Percentiles rank a stretch among this genome's conserved stretches.
Conservation (phyloP, 2,113 vertebrate species). For the Macquaria ambigua region DNA sequence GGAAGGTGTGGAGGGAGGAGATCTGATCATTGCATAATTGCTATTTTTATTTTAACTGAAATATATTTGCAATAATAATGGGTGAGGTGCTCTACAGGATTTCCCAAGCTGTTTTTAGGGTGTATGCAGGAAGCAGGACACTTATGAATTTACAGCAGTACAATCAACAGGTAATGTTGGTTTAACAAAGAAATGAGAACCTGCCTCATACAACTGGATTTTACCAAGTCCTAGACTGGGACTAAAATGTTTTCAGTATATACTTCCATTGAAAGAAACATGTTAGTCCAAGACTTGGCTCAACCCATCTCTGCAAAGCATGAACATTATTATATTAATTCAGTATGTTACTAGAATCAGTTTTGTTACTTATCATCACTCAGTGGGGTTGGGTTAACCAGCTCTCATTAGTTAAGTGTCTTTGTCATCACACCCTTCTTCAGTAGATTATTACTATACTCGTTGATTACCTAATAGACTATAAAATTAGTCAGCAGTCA, state of each 20-base stretch:
- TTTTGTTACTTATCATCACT: constrained; percentile 40
- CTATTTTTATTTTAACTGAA: neutral
- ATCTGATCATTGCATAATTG: neutral
- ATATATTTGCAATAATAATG: neutral
- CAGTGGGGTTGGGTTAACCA: constrained; percentile 37
- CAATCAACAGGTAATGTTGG: neutral
- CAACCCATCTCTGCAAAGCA: constrained; percentile 21
- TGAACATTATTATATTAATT: constrained; percentile 16
- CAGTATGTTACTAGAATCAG: constrained; percentile 17
- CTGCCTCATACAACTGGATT: neutral
- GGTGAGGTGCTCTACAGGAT: neutral
- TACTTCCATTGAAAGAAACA: constrained; percentile 6
- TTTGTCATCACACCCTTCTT: constrained; percentile 17
- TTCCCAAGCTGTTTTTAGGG: neutral
- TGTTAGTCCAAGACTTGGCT: constrained; percentile 1
- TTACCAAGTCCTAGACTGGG: neutral
- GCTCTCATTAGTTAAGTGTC: constrained; percentile 37
- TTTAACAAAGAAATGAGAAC: neutral
- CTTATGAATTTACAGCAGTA: neutral
- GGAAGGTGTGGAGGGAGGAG: neutral
- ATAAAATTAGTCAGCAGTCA: neutral
- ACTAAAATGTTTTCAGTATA: neutral
- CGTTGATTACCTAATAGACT: neutral
- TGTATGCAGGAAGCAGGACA: constrained; percentile 17
- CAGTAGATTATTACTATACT: constrained; percentile 1